A percentile compares a stretch with the other conserved stretches of the same genome.
phyloP scores from a whole-genome alignment of 2,113 vertebrate species.

The Myotis brandtii region DNA sequence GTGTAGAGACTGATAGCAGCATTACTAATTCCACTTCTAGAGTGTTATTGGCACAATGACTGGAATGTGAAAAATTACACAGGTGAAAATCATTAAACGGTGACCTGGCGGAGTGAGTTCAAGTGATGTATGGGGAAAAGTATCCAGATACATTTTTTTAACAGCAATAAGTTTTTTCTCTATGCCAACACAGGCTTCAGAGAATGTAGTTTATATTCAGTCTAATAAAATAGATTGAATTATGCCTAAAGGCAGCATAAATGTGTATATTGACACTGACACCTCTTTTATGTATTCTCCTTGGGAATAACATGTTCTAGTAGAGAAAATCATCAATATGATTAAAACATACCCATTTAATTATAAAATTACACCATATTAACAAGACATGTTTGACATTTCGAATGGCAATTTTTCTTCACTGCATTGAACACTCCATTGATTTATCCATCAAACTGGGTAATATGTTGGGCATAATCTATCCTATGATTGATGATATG shows the following conservation, averaged over 20 bases:
- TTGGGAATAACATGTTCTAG: neutral
- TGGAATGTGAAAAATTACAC: slow-evolving; percentile 60
- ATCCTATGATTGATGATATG: neutral
- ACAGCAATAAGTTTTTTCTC: slow-evolving; percentile 33
- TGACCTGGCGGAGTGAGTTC: slow-evolving; percentile 1
- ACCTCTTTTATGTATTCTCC: neutral
- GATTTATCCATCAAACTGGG: neutral
- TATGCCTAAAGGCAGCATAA: slow-evolving; percentile 22
- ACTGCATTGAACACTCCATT: neutral
- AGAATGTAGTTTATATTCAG: slow-evolving; percentile 16
- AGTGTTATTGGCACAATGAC: neutral
- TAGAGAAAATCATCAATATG: slow-evolving; percentile 48
- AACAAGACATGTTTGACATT: slow-evolving; percentile 34
- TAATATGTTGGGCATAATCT: neutral
- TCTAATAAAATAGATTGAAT: slow-evolving; percentile 40
- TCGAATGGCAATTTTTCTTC: slow-evolving; percentile 42
- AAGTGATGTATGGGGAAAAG: slow-evolving; percentile 28
- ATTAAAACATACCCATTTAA: slow-evolving; percentile 2
- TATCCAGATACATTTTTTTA: slow-evolving; percentile 35
- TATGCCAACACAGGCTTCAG: neutral
- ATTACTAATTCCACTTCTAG: neutral
- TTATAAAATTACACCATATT: slow-evolving; percentile 26
- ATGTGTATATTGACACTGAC: neutral
- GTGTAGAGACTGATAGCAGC: neutral
- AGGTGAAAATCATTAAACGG: slow-evolving; percentile 48